A percentile compares a stretch with the other conserved stretches of the same genome.
These are phyloP conservation scores for Eristalinus sepulchralis DNA, from an alignment of 2,888 invertebrate species.

Conservation along the genomic window DNA sequence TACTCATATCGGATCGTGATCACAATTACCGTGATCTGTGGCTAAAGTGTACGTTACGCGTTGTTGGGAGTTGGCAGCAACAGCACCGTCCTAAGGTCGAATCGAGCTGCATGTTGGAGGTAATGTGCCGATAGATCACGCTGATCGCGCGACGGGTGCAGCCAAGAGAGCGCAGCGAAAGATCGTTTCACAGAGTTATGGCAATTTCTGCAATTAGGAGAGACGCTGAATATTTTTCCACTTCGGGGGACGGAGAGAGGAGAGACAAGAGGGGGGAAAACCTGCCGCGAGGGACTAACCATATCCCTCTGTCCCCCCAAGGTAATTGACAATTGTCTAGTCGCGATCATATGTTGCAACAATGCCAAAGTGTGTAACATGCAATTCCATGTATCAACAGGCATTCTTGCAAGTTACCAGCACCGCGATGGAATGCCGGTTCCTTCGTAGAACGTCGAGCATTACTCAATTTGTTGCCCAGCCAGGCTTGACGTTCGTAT, in stretches of 20 bases:
- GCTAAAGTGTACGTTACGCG: not conserved
- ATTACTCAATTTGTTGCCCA: conserved; percentile 39
- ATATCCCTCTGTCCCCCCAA: conserved; percentile 15
- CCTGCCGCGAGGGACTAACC: not conserved
- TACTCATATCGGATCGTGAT: conserved; percentile 63
- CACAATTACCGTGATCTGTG: conserved; percentile 52
- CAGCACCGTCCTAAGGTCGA: not conserved
- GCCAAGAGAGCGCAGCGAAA: not conserved
- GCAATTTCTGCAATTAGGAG: conserved; percentile 57
- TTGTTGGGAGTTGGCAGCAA: not conserved
- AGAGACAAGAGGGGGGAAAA: not conserved
- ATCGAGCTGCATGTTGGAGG: conserved; percentile 7
- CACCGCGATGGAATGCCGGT: conserved; percentile 54
- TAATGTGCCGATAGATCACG: conserved; percentile 48
- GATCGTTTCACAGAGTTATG: conserved; percentile 17
- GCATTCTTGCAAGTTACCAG: conserved; percentile 39
- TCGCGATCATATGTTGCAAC: conserved; percentile 34
- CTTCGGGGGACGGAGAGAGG: not conserved
- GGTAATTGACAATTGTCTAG: conserved; percentile 59
- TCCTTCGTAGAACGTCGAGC: conserved; percentile 9
- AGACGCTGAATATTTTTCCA: conserved; percentile 39
- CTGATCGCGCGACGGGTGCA: conserved; percentile 1
- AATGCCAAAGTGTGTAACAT: conserved; percentile 56
- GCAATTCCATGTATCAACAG: conserved; percentile 60
- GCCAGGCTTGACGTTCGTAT: conserved; percentile 10